A percentile compares a stretch with the other conserved stretches of the same genome.
These are phyloP conservation scores for Tachystola acroxantha DNA, from an alignment of 2,888 invertebrate species.

Conservation along the genomic window DNA sequence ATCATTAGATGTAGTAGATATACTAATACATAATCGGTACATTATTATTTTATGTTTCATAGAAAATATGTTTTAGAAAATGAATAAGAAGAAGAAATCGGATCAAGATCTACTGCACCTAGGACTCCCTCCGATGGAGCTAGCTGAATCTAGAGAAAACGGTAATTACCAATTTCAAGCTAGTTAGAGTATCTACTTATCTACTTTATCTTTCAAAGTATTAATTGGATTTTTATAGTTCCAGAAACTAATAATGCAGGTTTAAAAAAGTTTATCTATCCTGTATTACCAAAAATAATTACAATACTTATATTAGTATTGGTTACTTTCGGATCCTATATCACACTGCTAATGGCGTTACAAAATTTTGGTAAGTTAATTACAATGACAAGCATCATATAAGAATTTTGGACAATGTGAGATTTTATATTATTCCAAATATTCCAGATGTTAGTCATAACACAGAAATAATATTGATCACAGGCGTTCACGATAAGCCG, in stretches of 20 bases:
- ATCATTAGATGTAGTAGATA: too few species aligned
- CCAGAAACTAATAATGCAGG: conserved; percentile 33
- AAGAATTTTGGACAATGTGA: not conserved
- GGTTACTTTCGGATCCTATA: conserved; percentile 35
- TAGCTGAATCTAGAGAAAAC: conserved; percentile 54
- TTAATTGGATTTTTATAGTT: too few species aligned
- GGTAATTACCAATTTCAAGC: too few species aligned
- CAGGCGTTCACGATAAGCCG: conserved; percentile 33
- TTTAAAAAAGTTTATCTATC: conserved; percentile 34
- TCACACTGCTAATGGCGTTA: conserved; percentile 36
- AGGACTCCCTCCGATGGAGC: conserved; percentile 62
- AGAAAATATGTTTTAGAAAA: conserved; percentile 30
- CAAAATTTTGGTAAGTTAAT: conserved; percentile 37
- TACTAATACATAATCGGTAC: too few species aligned
- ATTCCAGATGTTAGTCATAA: conserved; percentile 1
- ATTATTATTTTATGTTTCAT: not conserved
- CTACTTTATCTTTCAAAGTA: too few species aligned
- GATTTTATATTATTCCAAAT: not conserved
- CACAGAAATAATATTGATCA: conserved; percentile 49
- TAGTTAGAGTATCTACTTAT: too few species aligned
- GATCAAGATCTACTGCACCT: conserved; percentile 36
- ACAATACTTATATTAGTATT: conserved; percentile 33
- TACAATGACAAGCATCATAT: not conserved
- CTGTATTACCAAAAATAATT: conserved; percentile 38
- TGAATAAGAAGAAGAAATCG: conserved; percentile 31